A percentile compares a stretch with the other conserved stretches of the same genome.
Conservation (phyloP, 1,140 invertebrate species). For the Drosophila murphyi region DNA sequence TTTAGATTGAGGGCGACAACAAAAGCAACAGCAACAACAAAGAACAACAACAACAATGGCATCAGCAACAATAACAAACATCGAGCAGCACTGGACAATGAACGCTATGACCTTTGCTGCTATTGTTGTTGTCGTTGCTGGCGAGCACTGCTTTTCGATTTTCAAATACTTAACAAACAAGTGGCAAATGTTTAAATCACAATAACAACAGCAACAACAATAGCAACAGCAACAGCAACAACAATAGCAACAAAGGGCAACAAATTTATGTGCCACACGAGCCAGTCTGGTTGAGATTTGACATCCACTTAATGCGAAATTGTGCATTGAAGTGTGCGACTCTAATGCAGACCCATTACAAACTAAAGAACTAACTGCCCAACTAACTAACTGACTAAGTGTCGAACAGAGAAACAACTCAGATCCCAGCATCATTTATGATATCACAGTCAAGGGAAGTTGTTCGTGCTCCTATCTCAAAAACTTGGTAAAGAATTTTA, state of each 20-base stretch:
- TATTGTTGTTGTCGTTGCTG: conserved; percentile 25
- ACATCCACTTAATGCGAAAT: conserved; percentile 25
- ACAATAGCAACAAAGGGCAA: conserved; percentile 37
- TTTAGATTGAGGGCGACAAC: conserved; percentile 11
- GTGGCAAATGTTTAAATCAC: conserved; percentile 59
- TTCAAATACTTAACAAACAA: conserved; percentile 71
- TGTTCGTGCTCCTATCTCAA: conserved; percentile 5
- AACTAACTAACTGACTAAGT: conserved; percentile 7
- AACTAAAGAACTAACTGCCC: conserved; percentile 3
- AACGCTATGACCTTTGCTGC: conserved; percentile 62
- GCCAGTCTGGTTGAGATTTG: conserved; percentile 62
- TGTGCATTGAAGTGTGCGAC: neutral
- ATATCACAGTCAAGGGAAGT: conserved; percentile 6
- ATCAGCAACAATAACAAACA: conserved; percentile 9
- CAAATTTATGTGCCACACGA: conserved; percentile 73
- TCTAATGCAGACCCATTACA: neutral
- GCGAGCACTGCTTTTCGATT: conserved; percentile 59
- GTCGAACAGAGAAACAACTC: neutral
- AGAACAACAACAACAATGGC: conserved; percentile 16
- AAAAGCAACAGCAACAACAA: neutral
- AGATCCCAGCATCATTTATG: neutral
- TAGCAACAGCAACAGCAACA: conserved; percentile 31
- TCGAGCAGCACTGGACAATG: conserved; percentile 57
- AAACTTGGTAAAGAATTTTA: conserved; percentile 13
- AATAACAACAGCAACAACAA: conserved; percentile 35